Percentiles rank a stretch among this genome's conserved stretches.
These are phyloP conservation scores for Tyrannus savana DNA, from an alignment of 2,113 vertebrate genomes.

Conservation along the genomic window DNA sequence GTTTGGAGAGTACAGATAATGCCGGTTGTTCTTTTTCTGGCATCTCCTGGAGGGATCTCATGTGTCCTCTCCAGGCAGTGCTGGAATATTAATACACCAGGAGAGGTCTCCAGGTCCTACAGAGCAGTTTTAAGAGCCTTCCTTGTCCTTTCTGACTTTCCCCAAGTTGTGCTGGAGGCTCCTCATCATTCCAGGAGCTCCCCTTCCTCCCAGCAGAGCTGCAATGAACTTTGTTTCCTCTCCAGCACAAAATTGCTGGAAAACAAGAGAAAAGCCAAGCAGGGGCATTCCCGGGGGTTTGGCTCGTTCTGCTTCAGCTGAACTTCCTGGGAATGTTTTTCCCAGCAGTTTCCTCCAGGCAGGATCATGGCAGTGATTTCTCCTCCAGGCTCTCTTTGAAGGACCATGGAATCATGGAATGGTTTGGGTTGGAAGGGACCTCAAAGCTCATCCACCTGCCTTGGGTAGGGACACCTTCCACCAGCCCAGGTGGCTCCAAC, in stretches of 20 bases:
- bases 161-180: background rate
- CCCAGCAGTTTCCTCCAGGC: background rate
- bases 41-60: background rate
- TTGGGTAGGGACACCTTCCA: background rate
- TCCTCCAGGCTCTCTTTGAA: background rate
- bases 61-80: background rate
- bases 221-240: background rate
- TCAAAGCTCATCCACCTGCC: background rate
- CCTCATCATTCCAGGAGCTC: background rate
- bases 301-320: background rate
- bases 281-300: background rate
- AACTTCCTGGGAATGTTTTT: background rate
- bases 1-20: background rate
- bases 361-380: background rate
- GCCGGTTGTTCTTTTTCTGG: background rate
- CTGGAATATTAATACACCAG: too few relatives aligned
- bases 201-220: background rate
- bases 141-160: background rate
- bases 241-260: background rate
- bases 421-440: background rate
- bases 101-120: too few relatives aligned
- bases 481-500: accelerated
- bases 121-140: background rate
- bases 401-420: background rate
- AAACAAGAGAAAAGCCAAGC: background rate